Conservation (phyloP, 2,797 vertebrate genomes). For the Petrocephalus schoutedeni region DNA sequence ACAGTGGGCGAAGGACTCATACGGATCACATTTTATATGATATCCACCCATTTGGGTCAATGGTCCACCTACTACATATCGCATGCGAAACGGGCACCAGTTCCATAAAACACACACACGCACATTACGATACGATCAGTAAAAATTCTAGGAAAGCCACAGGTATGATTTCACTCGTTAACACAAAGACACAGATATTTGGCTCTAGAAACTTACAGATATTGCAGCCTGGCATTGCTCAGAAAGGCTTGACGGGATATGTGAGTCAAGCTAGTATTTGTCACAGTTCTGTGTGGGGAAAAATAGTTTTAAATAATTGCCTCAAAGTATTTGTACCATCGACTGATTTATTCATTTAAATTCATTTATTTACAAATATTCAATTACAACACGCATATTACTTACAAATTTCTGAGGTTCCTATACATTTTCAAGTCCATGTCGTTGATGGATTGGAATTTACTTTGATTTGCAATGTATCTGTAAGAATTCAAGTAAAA, state of each 20-base stretch:
- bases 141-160: background rate
- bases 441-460: conserved; percentile 86
- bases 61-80: background rate
- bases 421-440: conserved; percentile 82
- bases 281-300: conserved; percentile 76
- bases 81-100: background rate
- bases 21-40: background rate
- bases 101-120: background rate
- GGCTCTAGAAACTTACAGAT: conserved; percentile 76
- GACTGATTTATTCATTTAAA: background rate
- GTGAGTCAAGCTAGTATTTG: conserved; percentile 81
- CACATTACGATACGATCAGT: background rate
- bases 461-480: conserved; percentile 87
- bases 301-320: conserved; percentile 30
- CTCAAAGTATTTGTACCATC: conserved; percentile 20
- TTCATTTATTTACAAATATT: background rate
- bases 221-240: conserved; percentile 81
- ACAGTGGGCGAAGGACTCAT: background rate
- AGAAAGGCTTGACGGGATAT: conserved; percentile 84
- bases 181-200: background rate
- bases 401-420: conserved; percentile 94
- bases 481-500: conserved; percentile 59
- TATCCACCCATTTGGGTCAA: background rate
- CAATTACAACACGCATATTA: conserved; percentile 35
- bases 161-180: background rate